Percentiles rank a stretch among this genome's conserved stretches.
Conservation (phyloP, 2,888 invertebrate species). For the Helicoverpa assulta region DNA sequence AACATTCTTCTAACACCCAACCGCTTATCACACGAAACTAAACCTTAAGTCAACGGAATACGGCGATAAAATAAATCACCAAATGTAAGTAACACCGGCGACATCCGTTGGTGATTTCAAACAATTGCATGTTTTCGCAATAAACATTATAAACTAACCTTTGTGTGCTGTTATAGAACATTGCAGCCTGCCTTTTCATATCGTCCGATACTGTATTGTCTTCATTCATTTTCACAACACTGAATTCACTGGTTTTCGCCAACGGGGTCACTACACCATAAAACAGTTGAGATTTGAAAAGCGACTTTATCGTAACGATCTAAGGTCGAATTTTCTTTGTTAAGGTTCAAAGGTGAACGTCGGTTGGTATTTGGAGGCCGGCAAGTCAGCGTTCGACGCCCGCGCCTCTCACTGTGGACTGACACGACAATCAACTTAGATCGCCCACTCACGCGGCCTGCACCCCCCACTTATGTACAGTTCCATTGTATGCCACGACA, state of each 20-base stretch:
- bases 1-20: conserved; percentile 21
- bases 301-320: conserved; percentile 39
- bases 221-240: conserved; percentile 80
- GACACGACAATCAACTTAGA: conserved; percentile 67
- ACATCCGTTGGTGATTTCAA: conserved; percentile 67
- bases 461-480: conserved; percentile 78
- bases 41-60: conserved; percentile 38
- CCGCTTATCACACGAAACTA: conserved; percentile 32
- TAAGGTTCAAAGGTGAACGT: conserved; percentile 66
- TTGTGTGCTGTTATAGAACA: conserved; percentile 87
- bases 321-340: conserved; percentile 60
- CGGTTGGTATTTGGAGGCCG: conserved; percentile 70
- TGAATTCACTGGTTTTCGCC: conserved; percentile 47
- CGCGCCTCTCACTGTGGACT: conserved; percentile 83
- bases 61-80: conserved; percentile 12
- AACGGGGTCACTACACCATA: conserved; percentile 63
- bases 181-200: conserved; percentile 85
- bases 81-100: conserved; percentile 35
- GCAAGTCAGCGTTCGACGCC: conserved; percentile 81
- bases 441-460: conserved; percentile 79
- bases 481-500: conserved; percentile 54
- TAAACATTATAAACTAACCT: conserved; percentile 76
- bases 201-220: conserved; percentile 84
- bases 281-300: conserved; percentile 30
- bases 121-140: conserved; percentile 61